phyloP scores from a whole-genome alignment of 2,888 invertebrate species.

The Aspidapion aeneum region DNA sequence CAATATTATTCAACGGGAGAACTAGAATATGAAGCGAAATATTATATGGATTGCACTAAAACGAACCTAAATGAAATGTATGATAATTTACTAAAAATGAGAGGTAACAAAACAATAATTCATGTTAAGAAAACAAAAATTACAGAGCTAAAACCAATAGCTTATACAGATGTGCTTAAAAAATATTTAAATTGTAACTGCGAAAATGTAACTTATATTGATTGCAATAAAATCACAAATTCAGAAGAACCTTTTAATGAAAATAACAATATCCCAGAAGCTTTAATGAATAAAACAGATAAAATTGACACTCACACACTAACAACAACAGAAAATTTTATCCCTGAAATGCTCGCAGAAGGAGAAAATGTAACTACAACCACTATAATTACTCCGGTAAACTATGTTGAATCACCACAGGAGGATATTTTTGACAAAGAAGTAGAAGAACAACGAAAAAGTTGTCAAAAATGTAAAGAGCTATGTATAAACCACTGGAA shows the following conservation, averaged over 20 bases:
- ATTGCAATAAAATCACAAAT: no score
- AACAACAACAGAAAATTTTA: neutral
- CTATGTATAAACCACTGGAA: neutral
- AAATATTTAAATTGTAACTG: neutral
- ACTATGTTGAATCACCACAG: neutral
- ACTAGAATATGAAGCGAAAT: no score
- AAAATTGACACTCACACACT: neutral
- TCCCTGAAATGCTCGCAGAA: neutral
- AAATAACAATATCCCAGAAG: neutral
- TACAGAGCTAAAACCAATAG: neutral
- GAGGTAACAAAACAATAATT: neutral
- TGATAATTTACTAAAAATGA: neutral
- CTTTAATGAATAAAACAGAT: neutral
- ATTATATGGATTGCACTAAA: neutral
- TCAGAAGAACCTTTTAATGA: no score
- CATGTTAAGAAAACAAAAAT: neutral
- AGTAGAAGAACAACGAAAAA: neutral
- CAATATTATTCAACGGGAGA: no score
- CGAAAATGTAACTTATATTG: neutral
- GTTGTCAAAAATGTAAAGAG: neutral
- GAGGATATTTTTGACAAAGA: neutral
- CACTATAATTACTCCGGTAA: neutral
- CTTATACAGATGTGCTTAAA: neutral
- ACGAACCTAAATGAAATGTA: neutral
- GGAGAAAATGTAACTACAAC: neutral